Base-by-base conservation (phyloP, 1,140 invertebrate genomes). In the Nasonia giraulti region DNA sequence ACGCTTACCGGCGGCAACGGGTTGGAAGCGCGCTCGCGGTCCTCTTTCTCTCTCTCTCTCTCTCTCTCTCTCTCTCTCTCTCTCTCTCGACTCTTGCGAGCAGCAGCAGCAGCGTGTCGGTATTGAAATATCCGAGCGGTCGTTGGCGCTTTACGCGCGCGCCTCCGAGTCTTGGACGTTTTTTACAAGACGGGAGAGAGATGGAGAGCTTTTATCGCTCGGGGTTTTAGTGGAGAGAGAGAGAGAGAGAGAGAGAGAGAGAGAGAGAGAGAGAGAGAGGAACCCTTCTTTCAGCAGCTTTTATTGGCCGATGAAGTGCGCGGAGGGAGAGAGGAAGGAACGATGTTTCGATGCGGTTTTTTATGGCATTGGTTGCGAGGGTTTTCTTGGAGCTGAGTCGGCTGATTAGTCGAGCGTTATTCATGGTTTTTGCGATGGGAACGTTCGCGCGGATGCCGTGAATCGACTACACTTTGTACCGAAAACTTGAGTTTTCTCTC, bases 1-100 rank as follows among this genome's bases (percentile, higher is more conserved):
- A 81, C 81, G 17, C n/a, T 5, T 10, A 14, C 27, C 68, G 68
- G 68, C 68, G 68, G 68, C 55, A 62, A 62, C 20, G 55, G 55
- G 55, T 62, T 75, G 73, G 27, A 33, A 33, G 76, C 33, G 79
- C 33, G 69, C 23, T 37, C 31, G 27, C 37, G 68, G 33, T 82
- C 83, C 47, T 50, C 76, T 85, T 75, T 86, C 75, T 74, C 83
- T 80, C 76, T 85, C 71, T 74, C 62, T 86, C 27, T 27, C 27
- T 27, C 27, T 27, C 27, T 74, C 83, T 80, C 76, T 85, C 71
- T 85, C 71, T 86, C 74, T 74, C 83, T 77, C 76, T 83, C 71
- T 74, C 77, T 66, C 27, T 84, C 82, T 62, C 47, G 23, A 47
- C 75, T 80, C 78, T 87, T 14, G 33, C 33, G 23, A 17, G 23